A percentile compares a stretch with the other conserved stretches of the same genome.
Evolutionary conservation across 2,113 vertebrate species (phyloP).

Genomic region (Actenoides hombroni): DNA sequence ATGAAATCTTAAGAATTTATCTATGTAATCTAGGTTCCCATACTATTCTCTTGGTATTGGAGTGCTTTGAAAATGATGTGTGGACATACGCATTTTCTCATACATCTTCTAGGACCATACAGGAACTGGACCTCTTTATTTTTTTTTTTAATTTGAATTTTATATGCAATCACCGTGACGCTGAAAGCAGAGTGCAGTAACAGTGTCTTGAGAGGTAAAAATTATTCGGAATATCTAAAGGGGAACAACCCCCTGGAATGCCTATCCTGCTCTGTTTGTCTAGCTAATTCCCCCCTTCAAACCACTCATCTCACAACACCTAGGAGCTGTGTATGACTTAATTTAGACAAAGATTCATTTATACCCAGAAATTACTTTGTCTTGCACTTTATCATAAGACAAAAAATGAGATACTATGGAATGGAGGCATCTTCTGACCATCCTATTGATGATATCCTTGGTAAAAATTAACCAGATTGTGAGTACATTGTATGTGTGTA

Average conservation of each 20-base stretch:
- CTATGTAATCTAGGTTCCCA: conserved; percentile 14
- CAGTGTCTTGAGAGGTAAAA: neutral
- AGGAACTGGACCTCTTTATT: neutral
- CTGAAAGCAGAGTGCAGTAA: neutral
- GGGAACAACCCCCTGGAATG: neutral
- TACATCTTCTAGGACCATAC: neutral
- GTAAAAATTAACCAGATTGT: neutral
- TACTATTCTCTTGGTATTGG: neutral
- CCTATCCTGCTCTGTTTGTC: neutral
- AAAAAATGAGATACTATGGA: neutral
- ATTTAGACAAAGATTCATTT: neutral
- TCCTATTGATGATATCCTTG: neutral
- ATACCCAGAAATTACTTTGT: neutral
- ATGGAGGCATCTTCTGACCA: neutral
- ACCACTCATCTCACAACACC: neutral
- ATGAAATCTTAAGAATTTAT: conserved; percentile 53
- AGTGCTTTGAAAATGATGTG: neutral
- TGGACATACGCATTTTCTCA: neutral
- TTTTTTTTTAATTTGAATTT: neutral
- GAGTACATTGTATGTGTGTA: neutral
- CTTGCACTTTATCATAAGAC: neutral
- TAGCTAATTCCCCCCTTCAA: neutral
- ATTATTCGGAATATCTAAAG: neutral
- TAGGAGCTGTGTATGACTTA: neutral
- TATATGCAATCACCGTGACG: neutral